phyloP scores from a whole-genome alignment of 1,140 invertebrate genomes.

The Odontomachus brunneus region DNA sequence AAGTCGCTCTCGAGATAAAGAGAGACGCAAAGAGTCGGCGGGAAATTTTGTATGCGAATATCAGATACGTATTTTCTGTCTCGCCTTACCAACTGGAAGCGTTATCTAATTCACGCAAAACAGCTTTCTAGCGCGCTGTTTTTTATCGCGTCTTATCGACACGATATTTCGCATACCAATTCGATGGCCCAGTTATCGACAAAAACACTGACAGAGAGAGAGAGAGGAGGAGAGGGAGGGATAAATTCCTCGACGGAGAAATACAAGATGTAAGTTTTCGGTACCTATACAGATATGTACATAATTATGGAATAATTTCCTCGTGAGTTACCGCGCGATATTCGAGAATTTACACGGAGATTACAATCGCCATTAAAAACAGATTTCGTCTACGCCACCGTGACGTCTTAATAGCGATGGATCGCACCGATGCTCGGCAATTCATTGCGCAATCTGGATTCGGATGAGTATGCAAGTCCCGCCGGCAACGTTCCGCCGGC shows the following conservation, averaged over 20 bases:
- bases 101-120: not conserved
- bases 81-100: not conserved
- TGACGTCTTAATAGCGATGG: constrained; percentile 46
- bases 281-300: not conserved
- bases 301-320: constrained; percentile 12
- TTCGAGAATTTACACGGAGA: constrained; percentile 18
- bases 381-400: constrained; percentile 14
- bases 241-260: constrained; percentile 1
- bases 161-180: constrained; percentile 21
- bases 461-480: constrained; percentile 48
- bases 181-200: not conserved
- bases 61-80: not conserved
- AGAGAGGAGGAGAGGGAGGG: no score
- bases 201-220: no score
- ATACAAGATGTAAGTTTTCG: not conserved
- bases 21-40: not conserved
- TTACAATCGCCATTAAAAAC: constrained; percentile 41
- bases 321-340: constrained; percentile 19
- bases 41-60: not conserved
- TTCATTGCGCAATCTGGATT: constrained; percentile 52
- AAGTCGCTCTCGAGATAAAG: not conserved
- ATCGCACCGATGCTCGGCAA: constrained; percentile 22
- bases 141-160: constrained; percentile 24
- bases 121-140: not conserved
- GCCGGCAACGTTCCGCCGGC: not conserved